These are phyloP conservation scores for Argyresthia goedartella DNA, from an alignment of 2,888 invertebrate species.

Conservation along the genomic window DNA sequence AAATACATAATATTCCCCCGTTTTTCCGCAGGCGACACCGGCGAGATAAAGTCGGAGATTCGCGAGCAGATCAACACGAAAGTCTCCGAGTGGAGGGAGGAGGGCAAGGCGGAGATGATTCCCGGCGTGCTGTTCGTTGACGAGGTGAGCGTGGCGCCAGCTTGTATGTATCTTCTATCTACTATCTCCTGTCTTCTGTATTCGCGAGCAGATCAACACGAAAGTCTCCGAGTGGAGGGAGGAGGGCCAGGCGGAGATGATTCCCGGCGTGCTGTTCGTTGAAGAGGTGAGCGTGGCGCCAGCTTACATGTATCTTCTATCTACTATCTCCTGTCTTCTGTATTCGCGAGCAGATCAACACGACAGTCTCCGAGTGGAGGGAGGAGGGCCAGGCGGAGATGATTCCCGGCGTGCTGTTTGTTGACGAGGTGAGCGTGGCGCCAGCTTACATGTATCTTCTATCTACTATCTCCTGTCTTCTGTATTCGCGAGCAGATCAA, in stretches of 20 bases:
- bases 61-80: constrained; percentile 98
- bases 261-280: constrained; percentile 96
- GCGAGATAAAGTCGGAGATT: constrained; percentile 98
- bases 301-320: too few species aligned
- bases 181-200: too few species aligned
- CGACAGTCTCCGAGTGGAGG: constrained; percentile 97
- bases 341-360: constrained; percentile 97
- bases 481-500: constrained; percentile 96
- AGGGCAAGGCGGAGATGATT: constrained; percentile 98
- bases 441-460: too few species aligned
- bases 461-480: too few species aligned
- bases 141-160: too few species aligned
- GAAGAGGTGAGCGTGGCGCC: constrained; percentile 93
- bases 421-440: constrained; percentile 93
- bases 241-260: constrained; percentile 99
- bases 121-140: constrained; percentile 98
- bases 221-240: constrained; percentile 99
- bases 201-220: constrained; percentile 97
- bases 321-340: too few species aligned
- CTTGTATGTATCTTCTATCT: too few species aligned
- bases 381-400: constrained; percentile 99
- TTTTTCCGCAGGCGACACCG: constrained; percentile 87
- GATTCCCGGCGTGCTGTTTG: constrained; percentile 96
- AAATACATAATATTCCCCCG: neutral
- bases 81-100: constrained; percentile 98